Evolutionary conservation across 2,888 invertebrate species (phyloP), one percentile per base, ranked within the genome.

Genomic region (Ichneumoninae sp.): DNA sequence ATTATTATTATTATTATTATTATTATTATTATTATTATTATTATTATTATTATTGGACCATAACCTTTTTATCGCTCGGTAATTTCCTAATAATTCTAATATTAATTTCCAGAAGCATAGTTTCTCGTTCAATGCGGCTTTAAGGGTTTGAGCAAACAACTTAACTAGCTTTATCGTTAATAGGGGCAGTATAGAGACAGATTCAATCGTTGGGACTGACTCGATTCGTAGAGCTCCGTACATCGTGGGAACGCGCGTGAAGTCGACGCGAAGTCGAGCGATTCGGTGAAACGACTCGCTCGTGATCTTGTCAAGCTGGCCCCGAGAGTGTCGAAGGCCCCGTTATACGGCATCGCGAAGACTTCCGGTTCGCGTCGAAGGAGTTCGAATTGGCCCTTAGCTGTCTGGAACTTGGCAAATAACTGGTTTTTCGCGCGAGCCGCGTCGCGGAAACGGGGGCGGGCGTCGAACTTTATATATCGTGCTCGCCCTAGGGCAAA

Each of bases 391-490:
- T 77, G 76, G 44, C 62, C 54, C 44, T 70, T 76, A 54, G 30
- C 26, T 62, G 60, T 54, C 6, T 44, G 30, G n/a, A 13, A 44
- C 65, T 74, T 70, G 52, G 72, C 72, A 78, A 81, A 84, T 84
- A 81, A 84, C 81, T 81, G 84, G 84, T 81, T 72, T 81, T 60
- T 54, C 47, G 62, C n/a, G 72, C 71, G 40, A 30, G 6, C 66
- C 36, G 57, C 44, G 72, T 60, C 77, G 44, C 50, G 30, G 72
- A 68, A 81, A 71, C 75, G 66, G 40, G 10, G 40, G 40, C 40
- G 65, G 77, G 68, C 82, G 66, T 82, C 82, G 82, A 82, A 82
- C 77, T 57, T 72, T 70, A 10, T 68, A 44, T 6, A 57, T 82
- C 82, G 82, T 82, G 82, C 50, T 82, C 68, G 77, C 82, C 68